A percentile compares a stretch with the other conserved stretches of the same genome.
These are phyloP conservation scores for Nansenia antarctica DNA, from an alignment of 2,113 vertebrate species.

Conservation along the genomic window DNA sequence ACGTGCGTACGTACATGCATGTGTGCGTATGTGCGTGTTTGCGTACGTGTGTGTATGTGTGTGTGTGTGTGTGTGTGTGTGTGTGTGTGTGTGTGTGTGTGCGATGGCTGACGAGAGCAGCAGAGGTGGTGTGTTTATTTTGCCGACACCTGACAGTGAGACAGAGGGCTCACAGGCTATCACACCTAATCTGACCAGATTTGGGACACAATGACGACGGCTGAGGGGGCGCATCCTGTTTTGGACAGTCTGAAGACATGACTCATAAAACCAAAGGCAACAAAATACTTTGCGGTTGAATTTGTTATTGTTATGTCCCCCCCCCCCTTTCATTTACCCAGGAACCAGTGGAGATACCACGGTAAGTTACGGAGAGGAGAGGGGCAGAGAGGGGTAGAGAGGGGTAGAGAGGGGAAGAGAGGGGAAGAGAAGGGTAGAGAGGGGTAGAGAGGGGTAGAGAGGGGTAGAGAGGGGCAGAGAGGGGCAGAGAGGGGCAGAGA, in stretches of 20 bases:
- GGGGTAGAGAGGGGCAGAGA: conserved; percentile 6
- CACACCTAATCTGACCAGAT: too few species aligned
- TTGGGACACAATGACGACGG: background rate
- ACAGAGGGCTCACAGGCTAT: background rate
- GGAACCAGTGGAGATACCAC: background rate
- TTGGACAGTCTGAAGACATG: background rate
- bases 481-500: background rate
- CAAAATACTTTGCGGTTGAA: background rate
- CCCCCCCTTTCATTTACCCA: background rate
- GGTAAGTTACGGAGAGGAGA: conserved; percentile 6
- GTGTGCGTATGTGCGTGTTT: background rate
- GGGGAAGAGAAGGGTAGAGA: too few species aligned
- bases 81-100: background rate
- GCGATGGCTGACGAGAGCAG: background rate
- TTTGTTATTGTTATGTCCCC: background rate
- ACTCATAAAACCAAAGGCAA: background rate
- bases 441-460: background rate
- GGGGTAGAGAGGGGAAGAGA: conserved; percentile 7
- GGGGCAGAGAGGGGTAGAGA: too few species aligned
- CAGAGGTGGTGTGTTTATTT: background rate
- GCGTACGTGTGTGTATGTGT: background rate
- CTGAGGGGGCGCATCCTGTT: background rate
- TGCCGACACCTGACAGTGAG: background rate
- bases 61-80: background rate
- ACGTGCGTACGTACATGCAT: too few species aligned